Evolutionary conservation across 2,797 vertebrate species (phyloP).

Genomic region (Amphiprion clarkii): DNA sequence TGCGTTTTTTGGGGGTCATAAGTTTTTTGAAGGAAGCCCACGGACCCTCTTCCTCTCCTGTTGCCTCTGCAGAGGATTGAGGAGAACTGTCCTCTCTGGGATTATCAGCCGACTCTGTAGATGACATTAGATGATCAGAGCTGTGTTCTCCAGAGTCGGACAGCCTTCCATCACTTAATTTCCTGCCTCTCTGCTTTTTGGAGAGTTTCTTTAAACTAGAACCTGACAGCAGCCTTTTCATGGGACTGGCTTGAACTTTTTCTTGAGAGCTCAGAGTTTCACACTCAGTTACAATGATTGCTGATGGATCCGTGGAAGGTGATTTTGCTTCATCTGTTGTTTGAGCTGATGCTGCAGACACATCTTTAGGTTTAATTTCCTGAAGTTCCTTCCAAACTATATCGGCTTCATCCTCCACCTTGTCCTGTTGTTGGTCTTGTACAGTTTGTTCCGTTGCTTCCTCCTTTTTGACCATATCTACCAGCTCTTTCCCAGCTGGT

Average conservation of each 20-base stretch:
- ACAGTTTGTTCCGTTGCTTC: slow-evolving; percentile 56
- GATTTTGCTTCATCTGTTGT: slow-evolving; percentile 52
- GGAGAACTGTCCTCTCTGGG: slow-evolving; percentile 83
- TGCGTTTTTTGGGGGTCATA: slow-evolving; percentile 90
- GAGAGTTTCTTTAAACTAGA: slow-evolving; percentile 89
- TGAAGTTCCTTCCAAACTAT: slow-evolving; percentile 45
- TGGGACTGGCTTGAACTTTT: slow-evolving; percentile 89
- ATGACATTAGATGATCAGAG: slow-evolving; percentile 75
- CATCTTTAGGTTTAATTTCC: slow-evolving; percentile 38
- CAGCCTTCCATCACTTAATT: slow-evolving; percentile 82
- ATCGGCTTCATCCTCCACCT: slow-evolving; percentile 61
- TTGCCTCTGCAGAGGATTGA: slow-evolving; percentile 83
- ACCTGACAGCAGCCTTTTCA: slow-evolving; percentile 90
- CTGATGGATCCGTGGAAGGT: slow-evolving; percentile 56
- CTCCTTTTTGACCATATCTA: slow-evolving; percentile 49
- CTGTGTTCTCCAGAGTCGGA: slow-evolving; percentile 75
- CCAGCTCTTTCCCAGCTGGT: slow-evolving; percentile 60
- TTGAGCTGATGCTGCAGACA: slow-evolving; percentile 31
- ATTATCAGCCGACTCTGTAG: slow-evolving; percentile 84
- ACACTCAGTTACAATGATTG: slow-evolving; percentile 70
- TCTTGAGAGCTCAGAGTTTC: slow-evolving; percentile 88
- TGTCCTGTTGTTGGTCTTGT: slow-evolving; percentile 33
- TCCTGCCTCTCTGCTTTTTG: slow-evolving; percentile 88
- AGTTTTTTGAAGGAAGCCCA: slow-evolving; percentile 96
- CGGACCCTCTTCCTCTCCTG: slow-evolving; percentile 86